Conservation (phyloP, 2,888 invertebrate species). For the Didymodactylos carnosus region DNA sequence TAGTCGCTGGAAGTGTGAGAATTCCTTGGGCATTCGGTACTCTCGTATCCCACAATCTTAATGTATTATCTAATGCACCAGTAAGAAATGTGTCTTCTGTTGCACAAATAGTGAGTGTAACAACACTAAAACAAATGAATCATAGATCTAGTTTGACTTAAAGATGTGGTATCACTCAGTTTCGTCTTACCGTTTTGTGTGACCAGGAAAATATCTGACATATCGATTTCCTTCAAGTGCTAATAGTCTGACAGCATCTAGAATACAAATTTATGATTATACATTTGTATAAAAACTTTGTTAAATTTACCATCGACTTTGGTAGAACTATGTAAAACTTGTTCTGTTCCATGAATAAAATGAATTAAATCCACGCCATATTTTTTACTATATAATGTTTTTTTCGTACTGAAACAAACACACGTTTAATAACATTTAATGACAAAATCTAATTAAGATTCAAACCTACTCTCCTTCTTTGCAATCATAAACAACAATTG, state of each 20-base stretch:
- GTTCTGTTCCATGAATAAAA: slow-evolving; percentile 92
- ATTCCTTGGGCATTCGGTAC: slow-evolving; percentile 76
- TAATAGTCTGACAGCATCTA: slow-evolving; percentile 82
- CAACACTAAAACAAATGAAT: slow-evolving; percentile 44
- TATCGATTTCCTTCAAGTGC: slow-evolving; percentile 98
- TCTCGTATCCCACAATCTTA: slow-evolving; percentile 85
- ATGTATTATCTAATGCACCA: slow-evolving; percentile 77
- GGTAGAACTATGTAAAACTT: slow-evolving; percentile 93
- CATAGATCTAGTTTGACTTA: not conserved
- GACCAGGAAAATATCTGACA: slow-evolving; percentile 71
- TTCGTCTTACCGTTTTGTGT: slow-evolving; percentile 51
- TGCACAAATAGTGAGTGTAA: slow-evolving; percentile 83
- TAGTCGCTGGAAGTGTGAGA: not conserved
- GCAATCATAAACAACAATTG: slow-evolving; percentile 96
- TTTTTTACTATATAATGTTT: slow-evolving; percentile 95
- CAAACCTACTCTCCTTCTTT: slow-evolving; percentile 63
- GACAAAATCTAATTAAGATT: not conserved
- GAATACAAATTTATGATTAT: slow-evolving; percentile 19
- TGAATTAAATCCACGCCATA: slow-evolving; percentile 97
- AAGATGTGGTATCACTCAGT: not conserved
- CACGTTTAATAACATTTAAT: not conserved
- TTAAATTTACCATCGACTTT: slow-evolving; percentile 58
- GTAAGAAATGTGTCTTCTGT: slow-evolving; percentile 94
- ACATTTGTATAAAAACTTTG: slow-evolving; percentile 9
- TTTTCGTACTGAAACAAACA: slow-evolving; percentile 46